Evolutionary conservation across 1,140 invertebrate species (phyloP).

Genomic region (Xylocopa sonorina): DNA sequence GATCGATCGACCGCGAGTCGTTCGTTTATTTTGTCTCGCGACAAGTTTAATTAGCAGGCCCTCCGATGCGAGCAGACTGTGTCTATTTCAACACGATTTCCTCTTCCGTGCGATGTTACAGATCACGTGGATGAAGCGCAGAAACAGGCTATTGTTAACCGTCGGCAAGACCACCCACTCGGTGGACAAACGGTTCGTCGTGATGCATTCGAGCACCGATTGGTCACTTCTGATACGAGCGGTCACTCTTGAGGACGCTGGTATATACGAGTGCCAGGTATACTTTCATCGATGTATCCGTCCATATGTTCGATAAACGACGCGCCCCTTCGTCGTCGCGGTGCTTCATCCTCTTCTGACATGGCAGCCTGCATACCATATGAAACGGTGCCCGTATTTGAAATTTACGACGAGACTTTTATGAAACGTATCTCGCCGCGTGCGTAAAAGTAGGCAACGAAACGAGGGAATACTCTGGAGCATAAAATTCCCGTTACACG

Average conservation of each 20-base stretch:
- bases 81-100: too few relatives aligned
- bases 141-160: slow-evolving; percentile 88
- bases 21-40: too few relatives aligned
- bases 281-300: not conserved
- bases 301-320: not conserved
- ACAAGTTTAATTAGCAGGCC: too few relatives aligned
- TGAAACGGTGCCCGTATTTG: not conserved
- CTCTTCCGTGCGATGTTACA: slow-evolving; percentile 72
- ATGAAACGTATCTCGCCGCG: not conserved
- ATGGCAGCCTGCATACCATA: slow-evolving; percentile 12
- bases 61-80: too few relatives aligned
- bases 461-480: not conserved
- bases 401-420: slow-evolving; percentile 36
- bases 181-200: slow-evolving; percentile 88
- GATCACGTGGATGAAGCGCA: slow-evolving; percentile 88
- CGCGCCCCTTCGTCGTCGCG: not conserved
- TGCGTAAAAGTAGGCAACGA: not conserved
- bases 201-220: slow-evolving; percentile 90
- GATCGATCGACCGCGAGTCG: too few relatives aligned
- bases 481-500: not conserved
- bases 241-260: slow-evolving; percentile 87
- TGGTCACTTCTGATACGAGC: slow-evolving; percentile 89
- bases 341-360: not conserved
- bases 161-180: slow-evolving; percentile 88
- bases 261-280: slow-evolving; percentile 91